Conservation (phyloP, 2,888 invertebrate species). For the Epirrita christyi region DNA sequence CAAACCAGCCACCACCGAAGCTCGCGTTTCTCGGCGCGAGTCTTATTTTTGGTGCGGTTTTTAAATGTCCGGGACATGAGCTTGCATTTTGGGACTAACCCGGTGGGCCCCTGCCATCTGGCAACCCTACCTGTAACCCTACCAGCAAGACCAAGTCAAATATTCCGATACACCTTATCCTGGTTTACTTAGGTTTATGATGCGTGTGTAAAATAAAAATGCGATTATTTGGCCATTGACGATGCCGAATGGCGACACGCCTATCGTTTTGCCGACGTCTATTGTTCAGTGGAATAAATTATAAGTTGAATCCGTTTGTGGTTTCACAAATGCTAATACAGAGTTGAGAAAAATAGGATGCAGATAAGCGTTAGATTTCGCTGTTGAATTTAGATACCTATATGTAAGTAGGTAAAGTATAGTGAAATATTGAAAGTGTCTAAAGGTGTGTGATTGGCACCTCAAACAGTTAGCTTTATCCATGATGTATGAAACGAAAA, state of each 20-base stretch:
- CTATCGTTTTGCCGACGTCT: conserved; percentile 55
- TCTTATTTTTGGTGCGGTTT: too few relatives aligned
- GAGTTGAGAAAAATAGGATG: conserved; percentile 31
- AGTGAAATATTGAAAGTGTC: neutral
- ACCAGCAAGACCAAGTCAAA: conserved; percentile 65
- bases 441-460: neutral
- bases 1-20: too few relatives aligned
- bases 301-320: conserved; percentile 30
- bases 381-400: neutral
- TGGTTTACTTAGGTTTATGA: conserved; percentile 82
- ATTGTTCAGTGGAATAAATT: conserved; percentile 34
- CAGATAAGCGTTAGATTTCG: conserved; percentile 7
- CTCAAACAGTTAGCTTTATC: too few relatives aligned
- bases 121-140: too few relatives aligned
- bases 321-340: conserved; percentile 37
- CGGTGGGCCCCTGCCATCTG: too few relatives aligned
- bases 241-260: conserved; percentile 61
- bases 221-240: conserved; percentile 71
- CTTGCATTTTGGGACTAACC: too few relatives aligned
- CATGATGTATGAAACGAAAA: too few relatives aligned
- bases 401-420: too few relatives aligned
- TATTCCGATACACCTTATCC: conserved; percentile 65
- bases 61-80: too few relatives aligned
- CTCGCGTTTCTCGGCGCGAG: too few relatives aligned
- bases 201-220: conserved; percentile 73